These are phyloP conservation scores for Drosophila anomalata DNA, from an alignment of 2,888 invertebrate genomes.

Conservation along the genomic window DNA sequence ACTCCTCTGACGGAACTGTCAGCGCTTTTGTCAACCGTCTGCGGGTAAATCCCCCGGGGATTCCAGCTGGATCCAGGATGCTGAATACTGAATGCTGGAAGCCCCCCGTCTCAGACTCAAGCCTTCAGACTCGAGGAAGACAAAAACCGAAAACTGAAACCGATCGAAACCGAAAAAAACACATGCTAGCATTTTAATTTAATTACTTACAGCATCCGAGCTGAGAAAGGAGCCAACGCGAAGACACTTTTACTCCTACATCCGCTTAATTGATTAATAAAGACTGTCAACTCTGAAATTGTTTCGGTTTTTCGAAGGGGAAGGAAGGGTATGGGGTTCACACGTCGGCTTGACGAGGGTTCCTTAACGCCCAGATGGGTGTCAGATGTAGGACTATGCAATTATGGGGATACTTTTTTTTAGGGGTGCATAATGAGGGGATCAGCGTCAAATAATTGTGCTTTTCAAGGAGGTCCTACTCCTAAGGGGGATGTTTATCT, in stretches of 20 bases:
- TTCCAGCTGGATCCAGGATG: constrained; percentile 42
- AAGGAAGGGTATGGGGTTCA: constrained; percentile 47
- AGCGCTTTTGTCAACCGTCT: constrained; percentile 74
- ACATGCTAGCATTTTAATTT: constrained; percentile 80
- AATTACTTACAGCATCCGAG: constrained; percentile 74
- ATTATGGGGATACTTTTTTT: constrained; percentile 19
- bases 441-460: constrained; percentile 20
- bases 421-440: constrained; percentile 34
- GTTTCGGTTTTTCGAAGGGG: constrained; percentile 33
- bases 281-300: constrained; percentile 65
- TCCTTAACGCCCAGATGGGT: constrained; percentile 54
- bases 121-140: constrained; percentile 22
- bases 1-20: constrained; percentile 54
- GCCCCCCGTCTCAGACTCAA: constrained; percentile 31
- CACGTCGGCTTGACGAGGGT: constrained; percentile 70
- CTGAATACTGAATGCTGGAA: constrained; percentile 44
- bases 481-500: background rate
- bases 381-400: constrained; percentile 54
- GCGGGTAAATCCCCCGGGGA: constrained; percentile 62
- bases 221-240: constrained; percentile 37
- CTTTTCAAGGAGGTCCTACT: constrained; percentile 20
- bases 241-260: constrained; percentile 53
- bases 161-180: constrained; percentile 53
- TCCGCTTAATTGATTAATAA: constrained; percentile 74
- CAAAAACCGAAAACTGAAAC: constrained; percentile 19